Evolutionary conservation across 1,140 invertebrate genomes (phyloP).

Genomic region (Littorina saxatilis): DNA sequence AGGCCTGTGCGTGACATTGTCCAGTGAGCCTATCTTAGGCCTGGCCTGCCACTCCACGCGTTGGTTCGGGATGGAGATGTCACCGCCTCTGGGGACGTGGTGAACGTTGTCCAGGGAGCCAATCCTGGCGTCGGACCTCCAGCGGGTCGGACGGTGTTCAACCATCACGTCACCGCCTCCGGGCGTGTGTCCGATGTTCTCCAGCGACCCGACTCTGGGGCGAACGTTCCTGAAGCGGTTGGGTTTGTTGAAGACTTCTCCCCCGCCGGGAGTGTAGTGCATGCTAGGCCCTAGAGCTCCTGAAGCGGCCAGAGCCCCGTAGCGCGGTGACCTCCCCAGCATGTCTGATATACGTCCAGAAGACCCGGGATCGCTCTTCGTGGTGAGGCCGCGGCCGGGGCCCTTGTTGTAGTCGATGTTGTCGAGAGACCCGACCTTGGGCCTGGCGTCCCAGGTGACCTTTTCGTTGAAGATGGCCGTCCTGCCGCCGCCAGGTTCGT

Average conservation of each 20-base stretch:
- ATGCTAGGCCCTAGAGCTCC: constrained; percentile 38
- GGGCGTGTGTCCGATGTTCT: constrained; percentile 61
- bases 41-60: constrained; percentile 61
- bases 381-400: not conserved
- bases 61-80: constrained; percentile 60
- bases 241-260: constrained; percentile 28
- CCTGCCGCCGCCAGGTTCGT: constrained; percentile 63
- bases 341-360: constrained; percentile 18
- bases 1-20: constrained; percentile 62
- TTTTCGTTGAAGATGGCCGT: constrained; percentile 81
- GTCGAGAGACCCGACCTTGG: constrained; percentile 91
- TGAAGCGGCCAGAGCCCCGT: constrained; percentile 49
- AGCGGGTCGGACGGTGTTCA: constrained; percentile 41
- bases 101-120: constrained; percentile 66
- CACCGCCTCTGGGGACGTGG: constrained; percentile 65
- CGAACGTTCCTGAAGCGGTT: constrained; percentile 43
- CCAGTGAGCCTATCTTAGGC: constrained; percentile 69
- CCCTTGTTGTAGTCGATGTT: constrained; percentile 83
- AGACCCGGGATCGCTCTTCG: constrained; percentile 40
- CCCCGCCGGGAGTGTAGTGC: constrained; percentile 57
- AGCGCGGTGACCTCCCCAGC: constrained; percentile 47
- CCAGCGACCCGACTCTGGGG: constrained; percentile 66
- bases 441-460: constrained; percentile 87
- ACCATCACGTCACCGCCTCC: constrained; percentile 60
- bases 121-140: constrained; percentile 56